phyloP scores from a whole-genome alignment of 2,113 vertebrate species.

The Odocoileus hemionus region DNA sequence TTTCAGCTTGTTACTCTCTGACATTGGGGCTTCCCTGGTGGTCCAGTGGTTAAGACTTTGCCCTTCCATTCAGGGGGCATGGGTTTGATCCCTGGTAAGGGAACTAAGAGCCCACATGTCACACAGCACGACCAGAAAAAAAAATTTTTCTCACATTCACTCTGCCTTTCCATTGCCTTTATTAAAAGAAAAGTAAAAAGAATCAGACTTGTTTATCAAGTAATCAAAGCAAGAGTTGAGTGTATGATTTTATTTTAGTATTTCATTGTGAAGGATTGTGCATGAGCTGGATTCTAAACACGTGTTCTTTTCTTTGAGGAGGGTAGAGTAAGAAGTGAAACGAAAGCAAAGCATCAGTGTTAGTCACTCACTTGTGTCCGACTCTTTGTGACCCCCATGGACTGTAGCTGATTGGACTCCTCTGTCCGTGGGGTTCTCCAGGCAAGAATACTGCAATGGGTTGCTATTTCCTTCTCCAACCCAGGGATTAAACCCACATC shows the following conservation, averaged over 20 bases:
- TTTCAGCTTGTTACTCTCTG: background rate
- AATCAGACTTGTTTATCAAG: background rate
- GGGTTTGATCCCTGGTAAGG: background rate
- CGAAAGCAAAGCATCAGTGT: background rate
- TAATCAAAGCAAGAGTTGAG: background rate
- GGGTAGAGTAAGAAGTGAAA: background rate
- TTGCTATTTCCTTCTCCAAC: background rate
- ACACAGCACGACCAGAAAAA: background rate
- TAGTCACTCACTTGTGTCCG: accelerated
- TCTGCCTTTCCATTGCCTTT: background rate
- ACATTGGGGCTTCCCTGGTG: background rate
- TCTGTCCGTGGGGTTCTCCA: background rate
- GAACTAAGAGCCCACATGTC: background rate
- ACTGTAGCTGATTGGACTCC: background rate
- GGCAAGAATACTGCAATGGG: background rate
- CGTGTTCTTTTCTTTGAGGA: background rate
- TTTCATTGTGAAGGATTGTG: background rate
- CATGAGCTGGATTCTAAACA: background rate
- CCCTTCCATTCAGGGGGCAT: background rate
- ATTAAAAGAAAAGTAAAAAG: background rate
- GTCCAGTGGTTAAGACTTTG: background rate
- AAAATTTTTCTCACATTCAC: background rate
- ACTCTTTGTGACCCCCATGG: background rate
- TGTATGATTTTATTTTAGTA: background rate
- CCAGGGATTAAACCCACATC: background rate